Evolutionary conservation across 2,797 vertebrate genomes (phyloP), one percentile per base, ranked within the genome.

Genomic region (Loris lydekkerianus): DNA sequence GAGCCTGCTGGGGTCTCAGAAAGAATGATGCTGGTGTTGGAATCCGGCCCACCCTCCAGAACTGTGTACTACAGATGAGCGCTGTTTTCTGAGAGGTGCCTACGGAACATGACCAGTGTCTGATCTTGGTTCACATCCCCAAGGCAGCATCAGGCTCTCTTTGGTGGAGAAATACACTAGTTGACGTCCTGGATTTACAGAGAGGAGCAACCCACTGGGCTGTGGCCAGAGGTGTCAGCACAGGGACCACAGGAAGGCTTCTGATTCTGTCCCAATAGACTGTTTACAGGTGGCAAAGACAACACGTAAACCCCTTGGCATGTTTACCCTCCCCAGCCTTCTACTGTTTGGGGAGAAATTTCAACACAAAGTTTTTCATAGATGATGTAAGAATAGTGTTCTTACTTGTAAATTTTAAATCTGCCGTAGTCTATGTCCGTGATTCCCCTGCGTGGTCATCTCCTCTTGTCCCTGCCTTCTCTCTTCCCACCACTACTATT

Each of bases 351-450:
- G 29, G 67, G 37, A 83, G 25, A 87, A 77, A 84, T 37, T 81
- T 81, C 31, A 56, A 67, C 81, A 85, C 20, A 63, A 69, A 29
- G 4, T 46, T 3, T 63, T 46, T 43, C 4, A 1, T 61, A n/a
- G n/a, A 7, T 29, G 20, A 25, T 18, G 46, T 67, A 72, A 80
- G 21, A 37, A 20, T n/a, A 27, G 8, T 61, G 67, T 65, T 84
- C 13, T 65, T 82, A 29, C 70, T 85, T 80, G 31, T 25, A 86
- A 78, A 76, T 29, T 49, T 83, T 75, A 61, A 89, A 72, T 84
- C 58, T 40, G 20, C 18, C 81, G 75, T 34, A 77, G 23, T 37
- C 37, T 43, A 40, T 29, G 40, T 69, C 87, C 56, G 23, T 40
- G 17, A 81, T 25, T 21, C 43, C 15, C 34, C 63, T 85, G 23